These are phyloP conservation scores for Enteromius argenteus DNA, from an alignment of 2,797 vertebrate genomes.

Conservation along the genomic window DNA sequence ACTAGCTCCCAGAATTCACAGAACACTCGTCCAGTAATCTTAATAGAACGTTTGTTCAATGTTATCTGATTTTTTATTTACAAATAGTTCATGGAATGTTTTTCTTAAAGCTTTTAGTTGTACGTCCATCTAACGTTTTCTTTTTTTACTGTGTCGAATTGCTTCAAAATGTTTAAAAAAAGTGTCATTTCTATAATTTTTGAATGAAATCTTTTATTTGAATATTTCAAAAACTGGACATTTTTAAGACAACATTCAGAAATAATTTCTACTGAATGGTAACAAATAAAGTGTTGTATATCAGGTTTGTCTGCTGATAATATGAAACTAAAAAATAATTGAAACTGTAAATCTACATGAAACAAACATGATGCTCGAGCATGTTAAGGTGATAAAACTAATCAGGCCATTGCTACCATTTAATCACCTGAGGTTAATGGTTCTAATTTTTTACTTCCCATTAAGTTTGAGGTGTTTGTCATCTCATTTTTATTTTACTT, in stretches of 20 bases:
- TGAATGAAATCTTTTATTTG: too few relatives aligned
- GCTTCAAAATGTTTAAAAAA: too few relatives aligned
- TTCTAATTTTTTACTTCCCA: constrained; percentile 45
- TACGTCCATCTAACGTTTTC: too few relatives aligned
- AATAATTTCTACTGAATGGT: not conserved
- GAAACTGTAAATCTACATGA: constrained; percentile 21
- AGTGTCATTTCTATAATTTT: too few relatives aligned
- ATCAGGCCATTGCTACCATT: constrained; percentile 32
- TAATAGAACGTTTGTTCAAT: not conserved
- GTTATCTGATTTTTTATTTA: not conserved
- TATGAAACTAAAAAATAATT: not conserved
- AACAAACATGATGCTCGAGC: not conserved
- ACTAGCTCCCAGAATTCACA: not conserved
- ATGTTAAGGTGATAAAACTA: constrained; percentile 31
- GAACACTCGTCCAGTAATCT: not conserved
- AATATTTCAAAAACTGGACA: not conserved
- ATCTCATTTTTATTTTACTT: constrained; percentile 64
- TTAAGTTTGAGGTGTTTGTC: constrained; percentile 46
- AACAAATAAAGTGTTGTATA: not conserved
- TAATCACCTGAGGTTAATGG: constrained; percentile 50
- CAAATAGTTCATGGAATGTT: not conserved
- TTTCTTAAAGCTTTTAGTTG: not conserved
- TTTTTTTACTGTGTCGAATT: too few relatives aligned
- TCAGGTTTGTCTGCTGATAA: constrained; percentile 13
- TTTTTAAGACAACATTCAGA: not conserved